Evolutionary conservation across 1,140 invertebrate genomes (phyloP).

Genomic region (Drosophila parvula): DNA sequence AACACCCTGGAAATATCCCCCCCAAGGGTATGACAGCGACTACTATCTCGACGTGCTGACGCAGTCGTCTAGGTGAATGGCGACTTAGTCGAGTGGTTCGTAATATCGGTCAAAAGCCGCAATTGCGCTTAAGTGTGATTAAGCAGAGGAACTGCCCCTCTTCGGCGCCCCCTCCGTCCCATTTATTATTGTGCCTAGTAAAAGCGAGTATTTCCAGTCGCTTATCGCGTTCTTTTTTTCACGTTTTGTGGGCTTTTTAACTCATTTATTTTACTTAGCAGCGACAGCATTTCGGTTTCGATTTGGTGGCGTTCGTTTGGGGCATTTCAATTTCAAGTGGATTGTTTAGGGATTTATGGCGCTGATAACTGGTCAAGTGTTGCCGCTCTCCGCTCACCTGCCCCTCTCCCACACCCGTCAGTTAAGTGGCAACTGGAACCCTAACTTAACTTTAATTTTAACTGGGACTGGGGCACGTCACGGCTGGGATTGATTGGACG

Average conservation of each 20-base stretch:
- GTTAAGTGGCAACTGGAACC: constrained; percentile 25
- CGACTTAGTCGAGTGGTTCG: constrained; percentile 51
- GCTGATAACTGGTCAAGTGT: constrained; percentile 78
- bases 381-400: constrained; percentile 18
- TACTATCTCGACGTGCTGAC: constrained; percentile 45
- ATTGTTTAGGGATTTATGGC: constrained; percentile 80
- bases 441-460: constrained; percentile 21
- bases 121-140: constrained; percentile 78
- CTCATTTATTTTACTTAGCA: constrained; percentile 72
- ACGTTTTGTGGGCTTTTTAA: constrained; percentile 59
- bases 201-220: constrained; percentile 51
- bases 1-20: constrained; percentile 3
- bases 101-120: constrained; percentile 80
- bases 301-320: constrained; percentile 38
- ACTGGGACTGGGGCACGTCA: constrained; percentile 53
- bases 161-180: constrained; percentile 1
- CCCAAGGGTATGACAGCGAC: constrained; percentile 10
- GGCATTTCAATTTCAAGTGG: constrained; percentile 67
- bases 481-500: constrained; percentile 61
- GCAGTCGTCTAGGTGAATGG: constrained; percentile 49
- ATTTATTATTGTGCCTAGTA: constrained; percentile 46
- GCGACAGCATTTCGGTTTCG: constrained; percentile 40
- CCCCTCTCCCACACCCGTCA: not conserved
- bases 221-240: constrained; percentile 46
- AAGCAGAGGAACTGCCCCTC: constrained; percentile 46